phyloP scores from a whole-genome alignment of 2,888 invertebrate species.

The Sarcophaga carnaria region DNA sequence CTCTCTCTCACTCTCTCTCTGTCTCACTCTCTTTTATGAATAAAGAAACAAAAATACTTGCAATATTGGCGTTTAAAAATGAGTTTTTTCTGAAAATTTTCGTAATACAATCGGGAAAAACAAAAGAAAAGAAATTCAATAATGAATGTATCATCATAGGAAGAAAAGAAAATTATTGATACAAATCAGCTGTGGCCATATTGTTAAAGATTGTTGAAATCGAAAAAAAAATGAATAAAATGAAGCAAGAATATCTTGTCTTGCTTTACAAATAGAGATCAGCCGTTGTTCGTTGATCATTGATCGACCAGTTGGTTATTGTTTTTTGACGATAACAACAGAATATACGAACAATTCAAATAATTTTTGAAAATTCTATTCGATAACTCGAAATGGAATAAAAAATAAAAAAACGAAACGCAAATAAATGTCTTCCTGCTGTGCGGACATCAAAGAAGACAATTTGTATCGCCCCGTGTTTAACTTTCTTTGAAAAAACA shows the following conservation, averaged over 20 bases:
- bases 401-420: constrained; percentile 27
- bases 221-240: background rate
- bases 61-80: constrained; percentile 41
- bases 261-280: constrained; percentile 8
- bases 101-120: no score
- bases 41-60: constrained; percentile 2
- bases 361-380: constrained; percentile 40
- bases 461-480: constrained; percentile 44
- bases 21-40: no score
- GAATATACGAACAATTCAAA: constrained; percentile 44
- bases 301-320: constrained; percentile 65
- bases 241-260: background rate
- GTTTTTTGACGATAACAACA: constrained; percentile 56
- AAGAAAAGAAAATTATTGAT: constrained; percentile 12
- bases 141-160: constrained; percentile 9
- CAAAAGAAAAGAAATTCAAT: constrained; percentile 44
- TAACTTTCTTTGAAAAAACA: constrained; percentile 4
- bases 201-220: constrained; percentile 13
- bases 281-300: background rate
- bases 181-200: constrained; percentile 61
- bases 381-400: background rate
- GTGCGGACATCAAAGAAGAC: constrained; percentile 66
- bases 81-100: constrained; percentile 43
- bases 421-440: constrained; percentile 65
- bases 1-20: no score